Percentiles rank a stretch among this genome's conserved stretches.
Evolutionary conservation across 1,140 invertebrate genomes (phyloP).

Genomic region (Hycleus phaleratus): DNA sequence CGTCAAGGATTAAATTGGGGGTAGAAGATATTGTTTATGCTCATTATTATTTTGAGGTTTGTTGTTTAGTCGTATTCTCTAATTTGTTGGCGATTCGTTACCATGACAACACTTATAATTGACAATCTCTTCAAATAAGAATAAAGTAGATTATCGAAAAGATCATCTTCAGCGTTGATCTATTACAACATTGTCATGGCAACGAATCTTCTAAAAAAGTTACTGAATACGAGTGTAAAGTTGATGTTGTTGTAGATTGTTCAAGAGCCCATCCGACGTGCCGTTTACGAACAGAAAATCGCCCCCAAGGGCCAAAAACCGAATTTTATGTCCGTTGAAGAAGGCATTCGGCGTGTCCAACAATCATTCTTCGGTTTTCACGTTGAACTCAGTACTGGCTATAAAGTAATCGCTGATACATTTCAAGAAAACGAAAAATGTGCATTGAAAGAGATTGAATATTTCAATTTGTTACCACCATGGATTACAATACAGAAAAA

Average conservation of each 20-base stretch:
- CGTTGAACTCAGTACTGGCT: conserved; percentile 48
- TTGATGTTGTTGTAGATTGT: background rate
- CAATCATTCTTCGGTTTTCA: conserved; percentile 56
- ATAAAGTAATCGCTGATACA: conserved; percentile 51
- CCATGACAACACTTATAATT: too few species aligned
- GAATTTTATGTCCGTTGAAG: conserved; percentile 48
- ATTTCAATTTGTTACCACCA: conserved; percentile 47
- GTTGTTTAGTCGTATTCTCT: too few species aligned
- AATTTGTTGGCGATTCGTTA: too few species aligned
- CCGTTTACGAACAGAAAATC: conserved; percentile 52
- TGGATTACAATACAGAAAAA: conserved; percentile 47
- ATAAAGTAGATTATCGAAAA: too few species aligned
- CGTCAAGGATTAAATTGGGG: conserved; percentile 50
- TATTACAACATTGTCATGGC: too few species aligned
- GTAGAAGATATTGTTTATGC: conserved; percentile 50
- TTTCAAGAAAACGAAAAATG: conserved; percentile 58
- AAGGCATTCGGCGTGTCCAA: conserved; percentile 48
- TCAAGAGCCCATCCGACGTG: conserved; percentile 48
- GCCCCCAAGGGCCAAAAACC: conserved; percentile 45
- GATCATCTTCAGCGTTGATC: too few species aligned
- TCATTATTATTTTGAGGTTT: conserved; percentile 48
- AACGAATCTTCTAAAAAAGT: background rate
- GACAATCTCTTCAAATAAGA: too few species aligned
- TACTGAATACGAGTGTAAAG: background rate
- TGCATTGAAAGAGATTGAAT: conserved; percentile 51